A percentile compares a stretch with the other conserved stretches of the same genome.
Conservation (phyloP, 2,888 invertebrate genomes). For the Corbicula japonica region DNA sequence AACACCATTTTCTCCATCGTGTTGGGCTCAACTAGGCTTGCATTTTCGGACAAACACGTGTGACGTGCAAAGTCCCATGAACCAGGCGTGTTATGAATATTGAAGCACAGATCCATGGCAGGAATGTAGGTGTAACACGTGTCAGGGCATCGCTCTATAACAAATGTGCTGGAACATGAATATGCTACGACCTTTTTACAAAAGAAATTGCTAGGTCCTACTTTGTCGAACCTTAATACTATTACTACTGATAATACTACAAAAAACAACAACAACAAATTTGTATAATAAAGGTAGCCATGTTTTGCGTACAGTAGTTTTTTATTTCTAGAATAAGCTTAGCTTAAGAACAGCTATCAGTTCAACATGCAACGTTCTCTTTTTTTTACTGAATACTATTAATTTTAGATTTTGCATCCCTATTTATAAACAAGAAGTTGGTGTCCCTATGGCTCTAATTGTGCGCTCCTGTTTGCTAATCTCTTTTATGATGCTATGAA, state of each 20-base stretch:
- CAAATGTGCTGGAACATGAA: neutral
- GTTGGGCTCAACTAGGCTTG: slow-evolving; percentile 25
- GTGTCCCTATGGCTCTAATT: too few relatives aligned
- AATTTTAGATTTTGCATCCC: too few relatives aligned
- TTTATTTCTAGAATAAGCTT: neutral
- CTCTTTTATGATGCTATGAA: too few relatives aligned
- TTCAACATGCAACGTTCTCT: too few relatives aligned
- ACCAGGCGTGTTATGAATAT: slow-evolving; percentile 14
- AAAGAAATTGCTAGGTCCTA: neutral
- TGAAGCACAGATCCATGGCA: slow-evolving; percentile 39
- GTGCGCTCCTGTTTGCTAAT: too few relatives aligned
- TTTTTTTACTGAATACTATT: too few relatives aligned
- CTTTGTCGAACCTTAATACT: neutral
- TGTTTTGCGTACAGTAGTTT: neutral
- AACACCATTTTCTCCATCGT: slow-evolving; percentile 16
- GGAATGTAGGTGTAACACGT: slow-evolving; percentile 34
- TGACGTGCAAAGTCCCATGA: slow-evolving; percentile 37
- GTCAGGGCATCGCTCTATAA: slow-evolving; percentile 44
- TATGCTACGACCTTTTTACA: neutral
- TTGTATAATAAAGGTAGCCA: neutral
- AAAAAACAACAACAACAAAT: neutral
- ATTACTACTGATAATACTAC: neutral
- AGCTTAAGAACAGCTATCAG: too few relatives aligned
- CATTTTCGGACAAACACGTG: slow-evolving; percentile 25
- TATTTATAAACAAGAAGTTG: too few relatives aligned